Base-by-base conservation (phyloP, 2,888 invertebrate genomes). In the Drosophila anomalata region DNA sequence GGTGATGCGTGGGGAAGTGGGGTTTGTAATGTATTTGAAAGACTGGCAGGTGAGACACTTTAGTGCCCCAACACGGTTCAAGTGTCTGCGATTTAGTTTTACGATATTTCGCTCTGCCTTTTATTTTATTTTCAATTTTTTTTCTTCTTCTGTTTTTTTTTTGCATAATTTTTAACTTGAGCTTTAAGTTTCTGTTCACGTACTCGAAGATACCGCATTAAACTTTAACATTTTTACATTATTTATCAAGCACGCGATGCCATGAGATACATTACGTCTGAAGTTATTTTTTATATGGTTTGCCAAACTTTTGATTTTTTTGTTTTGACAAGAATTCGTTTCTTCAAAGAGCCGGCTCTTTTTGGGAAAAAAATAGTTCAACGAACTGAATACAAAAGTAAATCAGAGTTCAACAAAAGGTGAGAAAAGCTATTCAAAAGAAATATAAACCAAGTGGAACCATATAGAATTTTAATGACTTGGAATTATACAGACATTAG, bases 231-330 rank as follows among this genome's bases (percentile, higher is more conserved):
- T 60, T 73, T 70, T 60, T 69, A 63, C 60, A 78, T 73, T 75
- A 80, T 73, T 75, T 75, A 80, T 84, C 51, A 76, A 75, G 55
- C 79, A 80, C 66, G 85, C 85, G 73, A 78, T 78, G 17, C 46
- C 53, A 44, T 53, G 63, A 29, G 63, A 66, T 58, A 26, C 22
- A 58, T 26, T 46, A 62, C 41, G 50, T 68, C 48, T 60, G 22
- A 59, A 60, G 57, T 50, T 70, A 46, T 42, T 29, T 50, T 67
- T 66, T 54, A 42, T 48, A 54, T 41, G 31, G 66, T 65, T 60
- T 29, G 55, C 61, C 61, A 47, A 63, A 63, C 14, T 22, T 44
- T 42, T 31, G 31, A 7, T 26, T 59, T 24, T 51, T 46, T 24
- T 9, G 14, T 57, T 51, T 51, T 46, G 24, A 48, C 11, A 47